Conservation (phyloP, 1,140 invertebrate species). For the Choristoneura fumiferana region DNA sequence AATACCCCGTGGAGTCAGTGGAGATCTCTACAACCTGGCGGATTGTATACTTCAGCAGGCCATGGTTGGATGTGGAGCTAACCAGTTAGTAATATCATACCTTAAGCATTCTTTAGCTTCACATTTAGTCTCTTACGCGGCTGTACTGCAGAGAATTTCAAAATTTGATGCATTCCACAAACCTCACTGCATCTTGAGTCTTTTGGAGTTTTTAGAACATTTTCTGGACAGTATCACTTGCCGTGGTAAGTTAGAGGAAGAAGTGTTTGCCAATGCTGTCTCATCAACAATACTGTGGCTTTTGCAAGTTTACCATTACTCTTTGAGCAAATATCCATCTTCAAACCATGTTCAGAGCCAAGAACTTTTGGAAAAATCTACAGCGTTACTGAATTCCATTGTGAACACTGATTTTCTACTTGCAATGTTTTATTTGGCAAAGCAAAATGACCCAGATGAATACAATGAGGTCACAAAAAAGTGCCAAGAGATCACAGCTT, state of each 20-base stretch:
- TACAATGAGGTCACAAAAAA: conserved; percentile 85
- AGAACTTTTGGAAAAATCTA: conserved; percentile 85
- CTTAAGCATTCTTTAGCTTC: conserved; percentile 94
- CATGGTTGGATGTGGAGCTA: conserved; percentile 93
- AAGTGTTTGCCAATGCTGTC: conserved; percentile 85
- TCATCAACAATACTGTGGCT: conserved; percentile 90
- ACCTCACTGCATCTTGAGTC: conserved; percentile 91
- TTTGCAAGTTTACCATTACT: conserved; percentile 86
- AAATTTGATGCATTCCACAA: conserved; percentile 94
- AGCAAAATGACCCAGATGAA: conserved; percentile 84
- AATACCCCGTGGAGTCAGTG: conserved; percentile 90
- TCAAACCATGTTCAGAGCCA: conserved; percentile 76
- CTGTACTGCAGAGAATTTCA: conserved; percentile 91
- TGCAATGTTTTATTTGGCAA: conserved; percentile 90
- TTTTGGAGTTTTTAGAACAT: conserved; percentile 91
- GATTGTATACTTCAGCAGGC: conserved; percentile 96
- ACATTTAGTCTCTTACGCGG: conserved; percentile 93
- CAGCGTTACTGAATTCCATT: conserved; percentile 84
- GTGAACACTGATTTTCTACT: conserved; percentile 87
- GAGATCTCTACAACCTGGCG: conserved; percentile 94
- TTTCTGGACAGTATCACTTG: conserved; percentile 85
- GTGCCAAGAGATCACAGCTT: conserved; percentile 84
- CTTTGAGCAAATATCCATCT: conserved; percentile 74
- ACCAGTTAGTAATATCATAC: conserved; percentile 93
- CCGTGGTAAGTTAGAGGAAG: conserved; percentile 90